Conservation (phyloP, 2,797 vertebrate species). For the Notolepis coatsorum region DNA sequence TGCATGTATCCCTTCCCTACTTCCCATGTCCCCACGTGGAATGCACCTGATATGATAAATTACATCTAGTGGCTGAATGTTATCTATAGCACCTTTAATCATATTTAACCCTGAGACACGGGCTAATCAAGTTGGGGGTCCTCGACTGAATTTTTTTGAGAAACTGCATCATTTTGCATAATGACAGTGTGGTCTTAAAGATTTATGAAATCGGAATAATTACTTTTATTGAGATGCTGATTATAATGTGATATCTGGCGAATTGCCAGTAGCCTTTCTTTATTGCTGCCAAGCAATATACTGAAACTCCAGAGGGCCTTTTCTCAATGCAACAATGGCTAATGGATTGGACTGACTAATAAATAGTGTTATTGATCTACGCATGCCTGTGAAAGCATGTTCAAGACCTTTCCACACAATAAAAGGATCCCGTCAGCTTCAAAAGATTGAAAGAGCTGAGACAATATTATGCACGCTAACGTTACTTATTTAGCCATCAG, state of each 20-base stretch:
- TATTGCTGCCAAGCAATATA: slow-evolving; percentile 23
- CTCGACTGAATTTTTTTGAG: no score
- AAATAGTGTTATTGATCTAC: slow-evolving; percentile 48
- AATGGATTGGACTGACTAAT: slow-evolving; percentile 52
- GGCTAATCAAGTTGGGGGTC: no score
- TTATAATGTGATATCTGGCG: slow-evolving; percentile 39
- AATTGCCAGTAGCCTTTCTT: slow-evolving; percentile 28
- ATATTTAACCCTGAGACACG: no score
- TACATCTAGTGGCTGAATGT: no score
- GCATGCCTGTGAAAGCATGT: slow-evolving; percentile 39
- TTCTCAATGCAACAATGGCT: slow-evolving; percentile 22
- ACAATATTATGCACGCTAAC: background rate
- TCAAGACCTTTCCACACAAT: slow-evolving; percentile 30
- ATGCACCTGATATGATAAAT: no score
- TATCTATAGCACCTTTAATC: no score
- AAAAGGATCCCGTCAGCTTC: slow-evolving; percentile 12
- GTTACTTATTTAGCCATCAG: background rate
- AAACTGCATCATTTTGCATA: no score
- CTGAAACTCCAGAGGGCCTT: slow-evolving; percentile 16
- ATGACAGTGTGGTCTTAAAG: background rate
- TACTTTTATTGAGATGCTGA: slow-evolving; percentile 14
- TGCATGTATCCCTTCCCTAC: no score
- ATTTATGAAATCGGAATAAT: background rate
- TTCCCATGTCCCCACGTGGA: no score
- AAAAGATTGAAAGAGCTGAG: background rate